phyloP scores from a whole-genome alignment of 2,797 vertebrate genomes.

The Peromyscus eremicus region DNA sequence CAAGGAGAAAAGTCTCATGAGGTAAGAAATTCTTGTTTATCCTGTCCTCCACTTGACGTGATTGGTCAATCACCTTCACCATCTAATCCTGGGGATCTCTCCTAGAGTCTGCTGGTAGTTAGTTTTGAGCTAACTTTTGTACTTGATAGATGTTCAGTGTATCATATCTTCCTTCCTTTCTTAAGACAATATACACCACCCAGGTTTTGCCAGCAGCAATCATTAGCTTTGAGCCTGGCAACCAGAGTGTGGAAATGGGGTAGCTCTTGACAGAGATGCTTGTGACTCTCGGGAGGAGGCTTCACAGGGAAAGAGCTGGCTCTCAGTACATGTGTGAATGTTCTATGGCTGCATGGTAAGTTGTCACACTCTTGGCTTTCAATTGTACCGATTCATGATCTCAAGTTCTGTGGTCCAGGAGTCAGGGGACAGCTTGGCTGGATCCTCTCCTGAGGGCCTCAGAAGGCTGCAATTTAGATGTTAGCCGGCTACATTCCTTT shows the following conservation, averaged over 20 bases:
- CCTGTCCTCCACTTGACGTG: background rate
- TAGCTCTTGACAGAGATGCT: background rate
- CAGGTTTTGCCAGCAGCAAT: background rate
- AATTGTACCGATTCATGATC: background rate
- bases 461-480: background rate
- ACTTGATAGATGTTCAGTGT: background rate
- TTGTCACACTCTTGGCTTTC: background rate
- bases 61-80: background rate
- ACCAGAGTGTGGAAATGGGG: background rate
- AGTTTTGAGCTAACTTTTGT: background rate
- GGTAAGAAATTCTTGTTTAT: background rate
- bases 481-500: background rate
- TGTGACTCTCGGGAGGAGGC: background rate
- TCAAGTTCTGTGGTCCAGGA: slow-evolving; percentile 13
- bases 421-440: background rate
- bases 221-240: background rate
- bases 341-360: background rate
- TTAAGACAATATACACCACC: background rate
- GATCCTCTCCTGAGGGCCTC: background rate
- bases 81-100: background rate
- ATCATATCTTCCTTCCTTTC: background rate
- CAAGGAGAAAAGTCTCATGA: background rate
- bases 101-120: background rate
- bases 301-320: background rate
- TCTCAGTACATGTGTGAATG: background rate